Evolutionary conservation across 2,113 vertebrate species (phyloP).

Genomic region (Eptesicus fuscus): DNA sequence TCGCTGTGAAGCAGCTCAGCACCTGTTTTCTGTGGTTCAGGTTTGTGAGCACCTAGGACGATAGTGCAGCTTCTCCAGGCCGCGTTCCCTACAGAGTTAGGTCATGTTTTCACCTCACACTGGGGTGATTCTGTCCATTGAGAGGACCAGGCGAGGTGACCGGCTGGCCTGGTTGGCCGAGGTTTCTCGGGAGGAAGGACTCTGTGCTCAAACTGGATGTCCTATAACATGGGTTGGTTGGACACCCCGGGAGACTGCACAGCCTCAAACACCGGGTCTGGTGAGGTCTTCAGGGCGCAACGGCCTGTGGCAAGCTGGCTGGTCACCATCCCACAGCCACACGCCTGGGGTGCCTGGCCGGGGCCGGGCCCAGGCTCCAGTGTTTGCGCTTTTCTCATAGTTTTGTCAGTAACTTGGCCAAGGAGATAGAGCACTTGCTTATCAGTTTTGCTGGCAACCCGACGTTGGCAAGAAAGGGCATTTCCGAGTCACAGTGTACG

Average conservation of each 20-base stretch:
- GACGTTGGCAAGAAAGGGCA: background rate
- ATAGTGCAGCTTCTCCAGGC: background rate
- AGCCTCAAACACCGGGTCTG: background rate
- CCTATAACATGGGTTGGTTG: too few species aligned
- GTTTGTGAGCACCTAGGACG: background rate
- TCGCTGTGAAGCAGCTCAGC: too few species aligned
- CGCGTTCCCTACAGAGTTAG: rapidly evolving
- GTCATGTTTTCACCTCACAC: rapidly evolving
- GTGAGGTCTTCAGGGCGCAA: background rate
- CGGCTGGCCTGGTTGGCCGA: background rate
- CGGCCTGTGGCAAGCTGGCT: background rate
- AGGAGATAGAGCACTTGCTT: background rate
- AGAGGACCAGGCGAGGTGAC: background rate
- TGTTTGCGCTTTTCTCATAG: too few species aligned
- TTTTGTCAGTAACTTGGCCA: background rate
- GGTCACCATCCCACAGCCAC: background rate
- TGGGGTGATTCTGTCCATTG: rapidly evolving
- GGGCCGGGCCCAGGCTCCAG: background rate
- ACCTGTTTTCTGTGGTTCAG: too few species aligned
- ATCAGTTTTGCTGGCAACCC: background rate
- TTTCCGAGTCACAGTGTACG: background rate
- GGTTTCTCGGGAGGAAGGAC: background rate
- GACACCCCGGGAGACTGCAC: background rate
- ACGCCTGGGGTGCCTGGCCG: background rate
- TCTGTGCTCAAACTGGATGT: background rate